These are phyloP conservation scores for Thalassophryne amazonica DNA, from an alignment of 2,797 vertebrate genomes.

Conservation along the genomic window DNA sequence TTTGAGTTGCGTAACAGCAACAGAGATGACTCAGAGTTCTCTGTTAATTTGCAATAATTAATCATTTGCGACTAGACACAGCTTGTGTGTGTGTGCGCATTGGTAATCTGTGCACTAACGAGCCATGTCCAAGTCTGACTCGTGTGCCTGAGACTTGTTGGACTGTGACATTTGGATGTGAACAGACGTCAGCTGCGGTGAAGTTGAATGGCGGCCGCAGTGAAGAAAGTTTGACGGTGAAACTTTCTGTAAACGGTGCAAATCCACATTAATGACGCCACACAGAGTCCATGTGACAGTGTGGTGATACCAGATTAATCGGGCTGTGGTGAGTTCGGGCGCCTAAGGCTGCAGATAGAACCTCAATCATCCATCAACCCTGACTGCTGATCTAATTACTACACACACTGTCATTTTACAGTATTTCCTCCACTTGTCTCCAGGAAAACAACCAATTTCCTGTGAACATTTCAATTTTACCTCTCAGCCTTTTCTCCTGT, in stretches of 20 bases:
- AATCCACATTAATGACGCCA: not conserved
- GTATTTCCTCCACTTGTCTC: conserved; percentile 40
- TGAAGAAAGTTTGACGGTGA: not conserved
- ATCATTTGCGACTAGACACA: too few species aligned
- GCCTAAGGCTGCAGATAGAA: conserved; percentile 45
- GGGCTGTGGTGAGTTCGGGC: conserved; percentile 18
- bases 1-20: too few species aligned
- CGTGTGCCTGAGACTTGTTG: too few species aligned
- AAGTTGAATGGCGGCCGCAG: not conserved
- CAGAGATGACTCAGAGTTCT: too few species aligned
- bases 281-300: not conserved
- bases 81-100: too few species aligned
- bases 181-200: not conserved
- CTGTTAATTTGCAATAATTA: too few species aligned
- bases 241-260: conserved; percentile 19
- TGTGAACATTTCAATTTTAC: conserved; percentile 46
- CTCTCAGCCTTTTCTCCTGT: not conserved
- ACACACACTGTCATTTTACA: conserved; percentile 27
- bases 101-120: too few species aligned
- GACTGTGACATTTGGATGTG: too few species aligned
- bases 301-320: conserved; percentile 36
- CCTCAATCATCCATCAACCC: conserved; percentile 57
- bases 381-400: conserved; percentile 61
- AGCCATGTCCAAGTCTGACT: too few species aligned
- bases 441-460: conserved; percentile 50